phyloP scores from a whole-genome alignment of 35 echinoderm and acorn worm genomes.

The Apostichopus japonicus region DNA sequence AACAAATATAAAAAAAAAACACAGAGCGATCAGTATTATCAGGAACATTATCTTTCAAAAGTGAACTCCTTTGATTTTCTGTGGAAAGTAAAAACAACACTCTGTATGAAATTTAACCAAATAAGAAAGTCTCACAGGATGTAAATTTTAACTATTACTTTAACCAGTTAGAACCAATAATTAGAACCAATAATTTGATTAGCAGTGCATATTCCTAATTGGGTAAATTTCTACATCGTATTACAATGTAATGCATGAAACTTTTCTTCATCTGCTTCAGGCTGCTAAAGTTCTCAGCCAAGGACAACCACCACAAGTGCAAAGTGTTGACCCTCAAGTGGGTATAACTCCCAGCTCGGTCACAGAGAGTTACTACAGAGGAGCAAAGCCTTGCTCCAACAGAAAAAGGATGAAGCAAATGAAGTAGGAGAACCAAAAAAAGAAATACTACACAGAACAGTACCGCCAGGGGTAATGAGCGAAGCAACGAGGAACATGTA shows the following conservation, averaged over 20 bases:
- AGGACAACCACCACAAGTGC: not conserved
- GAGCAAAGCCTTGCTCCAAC: no score
- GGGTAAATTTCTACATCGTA: not conserved
- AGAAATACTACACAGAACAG: not conserved
- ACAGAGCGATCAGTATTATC: no score
- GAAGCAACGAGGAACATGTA: not conserved
- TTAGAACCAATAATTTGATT: not conserved
- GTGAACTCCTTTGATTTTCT: not conserved
- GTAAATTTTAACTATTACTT: no score
- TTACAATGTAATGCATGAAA: not conserved
- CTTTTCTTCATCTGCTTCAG: not conserved
- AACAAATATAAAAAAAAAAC: no score
- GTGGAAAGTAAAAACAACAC: not conserved
- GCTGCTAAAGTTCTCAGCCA: conserved; percentile 18
- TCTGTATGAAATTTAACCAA: no score
- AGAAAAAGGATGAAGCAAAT: not conserved
- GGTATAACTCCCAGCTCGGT: not conserved
- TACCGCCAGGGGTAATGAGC: not conserved
- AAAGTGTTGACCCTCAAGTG: not conserved
- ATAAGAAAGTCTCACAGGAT: no score
- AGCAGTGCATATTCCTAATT: not conserved
- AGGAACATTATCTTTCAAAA: no score
- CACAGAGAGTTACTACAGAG: not conserved
- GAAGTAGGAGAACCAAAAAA: not conserved
- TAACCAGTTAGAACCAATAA: no score